phyloP scores from a whole-genome alignment of 2,113 vertebrate species.

The Romanogobio albipinnatus region DNA sequence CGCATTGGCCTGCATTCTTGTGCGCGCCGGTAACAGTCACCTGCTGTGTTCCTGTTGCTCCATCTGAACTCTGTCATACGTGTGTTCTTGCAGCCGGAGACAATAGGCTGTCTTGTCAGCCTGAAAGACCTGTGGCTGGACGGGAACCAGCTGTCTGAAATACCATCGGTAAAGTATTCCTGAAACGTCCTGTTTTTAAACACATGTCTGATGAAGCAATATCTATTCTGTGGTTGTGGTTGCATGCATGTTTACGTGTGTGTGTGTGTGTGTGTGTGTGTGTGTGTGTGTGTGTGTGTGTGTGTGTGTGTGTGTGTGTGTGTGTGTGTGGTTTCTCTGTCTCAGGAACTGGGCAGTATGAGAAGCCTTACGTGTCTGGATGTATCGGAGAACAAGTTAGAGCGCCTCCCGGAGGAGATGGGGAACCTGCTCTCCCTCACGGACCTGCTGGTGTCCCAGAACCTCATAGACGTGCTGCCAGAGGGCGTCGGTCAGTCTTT shows the following conservation, averaged over 20 bases:
- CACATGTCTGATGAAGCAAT: neutral
- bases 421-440: constrained; percentile 85
- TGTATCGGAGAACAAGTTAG: constrained; percentile 96
- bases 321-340: constrained; percentile 49
- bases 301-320: neutral
- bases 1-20: constrained; percentile 30
- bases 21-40: constrained; percentile 19
- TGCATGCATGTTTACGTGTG: too few species aligned
- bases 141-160: constrained; percentile 91
- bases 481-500: constrained; percentile 88
- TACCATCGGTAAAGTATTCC: constrained; percentile 86
- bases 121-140: constrained; percentile 98
- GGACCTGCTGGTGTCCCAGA: constrained; percentile 95
- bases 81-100: constrained; percentile 83
- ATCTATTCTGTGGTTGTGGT: too few species aligned
- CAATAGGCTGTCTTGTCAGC: constrained; percentile 92
- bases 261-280: neutral
- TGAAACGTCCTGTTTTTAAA: neutral
- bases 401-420: constrained; percentile 91
- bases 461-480: constrained; percentile 88
- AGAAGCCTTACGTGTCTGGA: constrained; percentile 94
- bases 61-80: constrained; percentile 47
- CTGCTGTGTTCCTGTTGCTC: neutral
- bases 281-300: neutral
- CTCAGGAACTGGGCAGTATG: constrained; percentile 90